Conservation (phyloP, 2,797 vertebrate species). For the Spea hammondii region DNA sequence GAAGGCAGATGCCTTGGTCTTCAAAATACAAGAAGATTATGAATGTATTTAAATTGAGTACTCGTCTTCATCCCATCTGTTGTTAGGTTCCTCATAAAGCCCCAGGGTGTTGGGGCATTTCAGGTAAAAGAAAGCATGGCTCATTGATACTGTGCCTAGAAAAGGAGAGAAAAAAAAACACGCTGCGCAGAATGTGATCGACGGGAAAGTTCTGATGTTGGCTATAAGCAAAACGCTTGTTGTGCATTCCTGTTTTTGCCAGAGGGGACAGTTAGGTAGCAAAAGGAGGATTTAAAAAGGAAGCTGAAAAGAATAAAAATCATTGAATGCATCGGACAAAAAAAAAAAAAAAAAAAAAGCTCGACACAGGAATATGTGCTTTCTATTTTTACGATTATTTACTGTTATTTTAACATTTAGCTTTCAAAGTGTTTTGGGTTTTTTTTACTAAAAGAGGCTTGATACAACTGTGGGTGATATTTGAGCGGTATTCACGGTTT, state of each 20-base stretch:
- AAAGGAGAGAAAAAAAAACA: not conserved
- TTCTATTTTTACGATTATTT: not conserved
- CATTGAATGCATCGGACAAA: conserved; percentile 23
- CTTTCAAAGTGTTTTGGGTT: not conserved
- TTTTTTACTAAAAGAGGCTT: no score
- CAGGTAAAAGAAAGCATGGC: conserved; percentile 16
- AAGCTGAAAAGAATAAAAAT: conserved; percentile 15
- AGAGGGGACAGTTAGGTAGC: conserved; percentile 42
- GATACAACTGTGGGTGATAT: not conserved
- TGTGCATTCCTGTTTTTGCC: conserved; percentile 42
- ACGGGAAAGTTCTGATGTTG: conserved; percentile 19
- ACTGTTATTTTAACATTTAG: not conserved
- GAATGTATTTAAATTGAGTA: no score
- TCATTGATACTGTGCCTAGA: conserved; percentile 17
- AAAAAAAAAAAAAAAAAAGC: not conserved
- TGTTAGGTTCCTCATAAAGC: not conserved
- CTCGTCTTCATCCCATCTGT: not conserved
- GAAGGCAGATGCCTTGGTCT: no score
- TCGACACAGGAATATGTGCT: not conserved
- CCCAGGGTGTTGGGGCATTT: conserved; percentile 19
- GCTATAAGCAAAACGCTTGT: conserved; percentile 24
- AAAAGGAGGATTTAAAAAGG: conserved; percentile 16
- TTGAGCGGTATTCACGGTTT: not conserved
- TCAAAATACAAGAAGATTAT: no score
- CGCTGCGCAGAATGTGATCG: conserved; percentile 28